phyloP scores from a whole-genome alignment of 2,797 vertebrate genomes.

The Poliocrania exsul region DNA sequence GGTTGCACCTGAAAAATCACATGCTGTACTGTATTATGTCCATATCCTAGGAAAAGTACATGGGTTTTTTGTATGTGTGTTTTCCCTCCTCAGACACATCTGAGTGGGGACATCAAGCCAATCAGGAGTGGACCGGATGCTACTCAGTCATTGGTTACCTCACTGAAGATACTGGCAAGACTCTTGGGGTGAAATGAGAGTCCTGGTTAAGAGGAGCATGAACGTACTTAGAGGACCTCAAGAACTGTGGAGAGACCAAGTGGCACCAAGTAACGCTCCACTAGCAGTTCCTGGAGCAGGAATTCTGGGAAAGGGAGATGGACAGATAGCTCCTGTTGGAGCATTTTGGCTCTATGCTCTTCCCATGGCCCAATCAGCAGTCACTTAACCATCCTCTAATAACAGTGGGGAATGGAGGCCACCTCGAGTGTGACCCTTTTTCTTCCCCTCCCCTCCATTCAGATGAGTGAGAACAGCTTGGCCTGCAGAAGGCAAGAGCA shows the following conservation, averaged over 20 bases:
- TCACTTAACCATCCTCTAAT: background rate
- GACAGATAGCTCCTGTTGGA: conserved; percentile 31
- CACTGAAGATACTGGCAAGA: conserved; percentile 63
- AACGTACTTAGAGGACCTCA: conserved; percentile 52
- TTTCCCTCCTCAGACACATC: conserved; percentile 68
- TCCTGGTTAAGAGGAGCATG: conserved; percentile 52
- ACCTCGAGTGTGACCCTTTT: background rate
- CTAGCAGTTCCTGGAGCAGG: conserved; percentile 33
- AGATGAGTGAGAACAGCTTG: background rate
- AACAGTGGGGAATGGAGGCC: background rate
- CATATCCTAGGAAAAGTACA: conserved; percentile 46
- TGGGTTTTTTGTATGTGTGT: conserved; percentile 55
- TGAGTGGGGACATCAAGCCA: conserved; percentile 58
- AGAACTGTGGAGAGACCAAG: conserved; percentile 35
- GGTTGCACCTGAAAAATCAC: conserved; percentile 1
- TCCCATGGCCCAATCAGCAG: background rate
- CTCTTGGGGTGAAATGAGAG: conserved; percentile 54
- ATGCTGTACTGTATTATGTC: conserved; percentile 29
- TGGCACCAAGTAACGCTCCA: conserved; percentile 29
- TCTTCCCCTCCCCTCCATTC: background rate
- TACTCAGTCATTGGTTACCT: conserved; percentile 45
- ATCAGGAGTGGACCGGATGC: conserved; percentile 49
- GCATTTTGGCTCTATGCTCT: conserved; percentile 23
- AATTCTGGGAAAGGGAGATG: conserved; percentile 26
- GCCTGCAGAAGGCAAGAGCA: background rate